phyloP scores from a whole-genome alignment of 1,140 invertebrate species.

The Drosophila pseudoobscura region DNA sequence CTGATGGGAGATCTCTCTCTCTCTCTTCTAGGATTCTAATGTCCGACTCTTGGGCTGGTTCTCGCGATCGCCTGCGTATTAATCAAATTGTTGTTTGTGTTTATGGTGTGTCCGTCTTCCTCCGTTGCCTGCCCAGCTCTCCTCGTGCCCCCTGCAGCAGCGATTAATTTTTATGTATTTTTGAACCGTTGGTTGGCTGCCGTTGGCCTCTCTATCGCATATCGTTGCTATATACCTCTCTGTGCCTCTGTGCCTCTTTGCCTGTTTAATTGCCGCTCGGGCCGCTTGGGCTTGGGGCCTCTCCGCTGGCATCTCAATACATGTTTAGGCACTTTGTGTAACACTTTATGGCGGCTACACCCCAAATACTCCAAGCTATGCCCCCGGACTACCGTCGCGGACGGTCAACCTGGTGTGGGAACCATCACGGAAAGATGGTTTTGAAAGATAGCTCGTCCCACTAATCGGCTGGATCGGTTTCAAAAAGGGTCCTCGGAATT shows the following conservation, averaged over 20 bases:
- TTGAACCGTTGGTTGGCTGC: constrained; percentile 46
- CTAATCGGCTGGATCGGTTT: constrained; percentile 36
- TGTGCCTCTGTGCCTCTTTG: constrained; percentile 28
- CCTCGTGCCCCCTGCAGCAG: constrained; percentile 28
- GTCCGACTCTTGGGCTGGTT: constrained; percentile 24
- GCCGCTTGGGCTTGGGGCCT: constrained; percentile 35
- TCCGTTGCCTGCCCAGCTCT: not conserved
- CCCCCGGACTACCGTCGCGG: constrained; percentile 55
- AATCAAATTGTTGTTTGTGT: constrained; percentile 73
- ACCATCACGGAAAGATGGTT: constrained; percentile 42
- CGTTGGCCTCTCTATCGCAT: constrained; percentile 11
- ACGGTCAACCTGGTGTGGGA: constrained; percentile 40
- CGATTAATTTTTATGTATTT: constrained; percentile 76
- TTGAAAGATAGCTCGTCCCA: constrained; percentile 34
- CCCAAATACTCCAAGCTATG: constrained; percentile 23
- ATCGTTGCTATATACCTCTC: no score
- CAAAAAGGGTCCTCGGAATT: constrained; percentile 15
- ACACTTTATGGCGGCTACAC: constrained; percentile 76
- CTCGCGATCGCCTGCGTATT: constrained; percentile 59
- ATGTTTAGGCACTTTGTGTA: constrained; percentile 80
- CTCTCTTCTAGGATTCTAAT: constrained; percentile 26
- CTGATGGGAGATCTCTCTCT: no score
- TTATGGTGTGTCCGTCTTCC: constrained; percentile 17
- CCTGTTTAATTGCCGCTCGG: constrained; percentile 67
- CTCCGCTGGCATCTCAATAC: constrained; percentile 73